Evolutionary conservation across 2,113 vertebrate species (phyloP).

Genomic region (Gallinago media): DNA sequence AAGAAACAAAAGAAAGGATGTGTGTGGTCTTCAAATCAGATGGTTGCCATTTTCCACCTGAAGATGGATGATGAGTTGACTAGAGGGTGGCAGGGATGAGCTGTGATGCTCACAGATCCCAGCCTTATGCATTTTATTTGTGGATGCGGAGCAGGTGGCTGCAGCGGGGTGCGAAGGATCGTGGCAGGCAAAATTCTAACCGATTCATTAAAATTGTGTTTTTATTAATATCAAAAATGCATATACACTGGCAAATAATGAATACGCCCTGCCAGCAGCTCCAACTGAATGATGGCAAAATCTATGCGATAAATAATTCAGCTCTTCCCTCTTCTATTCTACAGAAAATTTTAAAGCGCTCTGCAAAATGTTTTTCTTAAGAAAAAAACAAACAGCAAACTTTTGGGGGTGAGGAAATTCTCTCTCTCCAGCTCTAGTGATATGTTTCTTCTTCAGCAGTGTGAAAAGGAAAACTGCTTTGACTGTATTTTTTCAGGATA

Average conservation of each 20-base stretch:
- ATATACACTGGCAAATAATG: not conserved
- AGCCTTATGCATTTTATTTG: not conserved
- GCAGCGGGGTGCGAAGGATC: not conserved
- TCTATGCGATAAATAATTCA: conserved; percentile 10
- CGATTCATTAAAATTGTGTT: not conserved
- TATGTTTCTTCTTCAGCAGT: not conserved
- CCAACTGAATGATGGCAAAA: not conserved
- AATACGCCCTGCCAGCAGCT: not conserved
- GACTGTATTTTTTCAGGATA: not conserved
- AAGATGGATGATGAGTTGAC: not conserved
- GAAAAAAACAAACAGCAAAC: not conserved
- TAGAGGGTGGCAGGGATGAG: not conserved
- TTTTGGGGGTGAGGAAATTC: not conserved
- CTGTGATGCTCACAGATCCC: not conserved
- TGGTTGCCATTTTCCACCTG: not conserved
- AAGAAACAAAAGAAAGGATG: not conserved
- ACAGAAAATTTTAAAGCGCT: not conserved
- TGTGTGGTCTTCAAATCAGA: not conserved
- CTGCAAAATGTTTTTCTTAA: not conserved
- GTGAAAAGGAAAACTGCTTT: not conserved
- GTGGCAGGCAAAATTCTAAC: not conserved
- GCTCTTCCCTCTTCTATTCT: not conserved
- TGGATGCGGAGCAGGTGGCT: not conserved
- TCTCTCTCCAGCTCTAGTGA: not conserved
- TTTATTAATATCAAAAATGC: not conserved